Base-by-base conservation (phyloP, 2,113 vertebrate genomes). In the Micromys minutus region DNA sequence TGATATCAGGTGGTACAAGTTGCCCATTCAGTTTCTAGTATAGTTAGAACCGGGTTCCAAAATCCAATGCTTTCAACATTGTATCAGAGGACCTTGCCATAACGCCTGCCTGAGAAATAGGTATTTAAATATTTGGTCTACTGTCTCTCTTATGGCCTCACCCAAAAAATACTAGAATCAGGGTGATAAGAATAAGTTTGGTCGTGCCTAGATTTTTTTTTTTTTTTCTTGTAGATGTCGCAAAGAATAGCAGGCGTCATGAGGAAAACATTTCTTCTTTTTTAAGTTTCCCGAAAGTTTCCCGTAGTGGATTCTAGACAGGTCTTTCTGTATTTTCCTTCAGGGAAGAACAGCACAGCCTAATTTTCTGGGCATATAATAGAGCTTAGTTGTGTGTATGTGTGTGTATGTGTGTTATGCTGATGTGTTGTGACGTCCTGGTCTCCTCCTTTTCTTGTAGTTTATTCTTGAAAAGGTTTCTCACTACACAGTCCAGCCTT, bases 381-480 rank as follows among this genome's bases (percentile, higher is more conserved):
- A 87, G 61, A 94, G 16, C 29, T 95, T 94, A n/a, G n/a, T n/a
- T 88, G 42, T 94, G 92, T 85, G 36, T 94, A 52, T 94, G 1
- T 88, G 42, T 94, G 92, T 85, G 36, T 94, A 52, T 94, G 1
- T 69, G 63, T 69, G 24, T 59, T 88, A 2, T 94, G 55, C 81
- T 87, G 31, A 83, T 91, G n/a, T 39, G 8, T 90, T 93, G 15
- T 90, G 50, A 94, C 65, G 39, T 29, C 34, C 47, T 95, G 21
- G 81, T 92, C 34, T 69, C 77, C 34, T 69, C 77, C 11, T 57
- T 76, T 94, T 57, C 29, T 75, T 88, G 89, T 1, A 61, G 75
- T 94, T 94, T 89, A 94, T 89, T 93, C 55, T 34, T 83, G 94
- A 87, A 87, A 81, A 47, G n/a, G 2, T 86, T 89, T 96, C 55